Base-by-base conservation (phyloP, 2,888 invertebrate species). In the Slavum lentiscoides region DNA sequence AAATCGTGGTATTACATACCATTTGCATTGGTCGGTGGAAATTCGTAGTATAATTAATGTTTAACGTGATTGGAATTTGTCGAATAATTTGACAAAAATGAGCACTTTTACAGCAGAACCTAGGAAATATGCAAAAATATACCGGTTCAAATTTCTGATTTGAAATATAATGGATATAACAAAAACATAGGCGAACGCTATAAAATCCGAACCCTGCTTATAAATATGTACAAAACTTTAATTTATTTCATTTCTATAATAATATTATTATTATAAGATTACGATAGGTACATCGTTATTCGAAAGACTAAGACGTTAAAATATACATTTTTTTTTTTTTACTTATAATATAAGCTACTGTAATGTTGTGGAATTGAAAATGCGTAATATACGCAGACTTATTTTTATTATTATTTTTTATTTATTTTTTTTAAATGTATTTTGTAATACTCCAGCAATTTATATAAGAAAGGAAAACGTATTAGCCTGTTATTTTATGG, bases 401-500 rank as follows among this genome's bases (percentile, higher is more conserved):
- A 43, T 43, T 43, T 6, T 43, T 9, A 43, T 43, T 43, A 9
- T 43, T 43, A n/a, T 43, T 43, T 43, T 43, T 43, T 43, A 11
- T 23, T 62, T 62, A 61, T 74, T 62, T 49, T 53, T 19, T 19
- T 55, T 53, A 11, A 53, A 19, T 55, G 55, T 55, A 19, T 19
- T n/a, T 61, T 53, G 11, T 5, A n/a, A 39, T 58, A 49, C 21
- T 74, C 66, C 66, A 74, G 74, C 21, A 39, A 55, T 66, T 74
- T n/a, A 15, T 64, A 66, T 64, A 66, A 21, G 55, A 55, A 68
- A n/a, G 23, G 13, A 76, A 62, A 70, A 62, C 59, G 39, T 69
- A 80, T 72, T 62, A 70, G 49, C 49, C 68, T 21, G 49, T 17
- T 19, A 39, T 30, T 13, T 55, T 72, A 70, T 55, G 64, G 39